A percentile compares a stretch with the other conserved stretches of the same genome.
These are phyloP conservation scores for Sebastes iracundus DNA, from an alignment of 2,797 vertebrate genomes.

Conservation along the genomic window DNA sequence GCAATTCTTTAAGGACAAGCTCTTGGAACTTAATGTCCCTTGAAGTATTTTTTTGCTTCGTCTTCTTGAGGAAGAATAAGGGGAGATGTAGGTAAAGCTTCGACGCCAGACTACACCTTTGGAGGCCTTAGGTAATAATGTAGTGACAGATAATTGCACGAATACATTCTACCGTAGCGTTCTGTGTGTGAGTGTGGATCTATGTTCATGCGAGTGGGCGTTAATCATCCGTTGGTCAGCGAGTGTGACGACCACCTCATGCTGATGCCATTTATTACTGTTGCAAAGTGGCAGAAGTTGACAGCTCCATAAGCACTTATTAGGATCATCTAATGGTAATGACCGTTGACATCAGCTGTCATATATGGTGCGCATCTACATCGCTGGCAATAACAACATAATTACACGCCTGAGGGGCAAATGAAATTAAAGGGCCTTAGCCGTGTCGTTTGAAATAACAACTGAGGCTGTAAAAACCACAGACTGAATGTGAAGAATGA, in stretches of 20 bases:
- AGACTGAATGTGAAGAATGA: neutral
- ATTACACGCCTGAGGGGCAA: conserved; percentile 45
- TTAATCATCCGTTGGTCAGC: neutral
- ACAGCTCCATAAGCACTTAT: conserved; percentile 36
- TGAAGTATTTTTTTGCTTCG: neutral
- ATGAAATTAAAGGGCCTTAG: conserved; percentile 44
- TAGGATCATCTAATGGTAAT: conserved; percentile 35
- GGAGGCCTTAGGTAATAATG: neutral
- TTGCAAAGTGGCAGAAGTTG: conserved; percentile 3
- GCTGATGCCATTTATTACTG: neutral
- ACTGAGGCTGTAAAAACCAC: conserved; percentile 3
- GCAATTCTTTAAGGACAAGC: neutral
- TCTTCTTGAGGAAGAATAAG: neutral
- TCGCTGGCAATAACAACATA: conserved; percentile 33
- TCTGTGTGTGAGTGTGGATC: neutral
- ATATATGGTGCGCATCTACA: conserved; percentile 42
- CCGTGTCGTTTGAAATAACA: conserved; percentile 17
- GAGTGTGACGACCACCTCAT: neutral
- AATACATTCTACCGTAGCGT: neutral
- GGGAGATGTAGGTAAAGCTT: neutral
- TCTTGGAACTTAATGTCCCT: neutral
- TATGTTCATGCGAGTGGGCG: neutral
- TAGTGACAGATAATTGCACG: neutral
- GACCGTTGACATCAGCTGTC: conserved; percentile 51
- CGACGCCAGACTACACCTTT: neutral